phyloP scores from a whole-genome alignment of 2,113 vertebrate species.

The Neogobius melanostomus region DNA sequence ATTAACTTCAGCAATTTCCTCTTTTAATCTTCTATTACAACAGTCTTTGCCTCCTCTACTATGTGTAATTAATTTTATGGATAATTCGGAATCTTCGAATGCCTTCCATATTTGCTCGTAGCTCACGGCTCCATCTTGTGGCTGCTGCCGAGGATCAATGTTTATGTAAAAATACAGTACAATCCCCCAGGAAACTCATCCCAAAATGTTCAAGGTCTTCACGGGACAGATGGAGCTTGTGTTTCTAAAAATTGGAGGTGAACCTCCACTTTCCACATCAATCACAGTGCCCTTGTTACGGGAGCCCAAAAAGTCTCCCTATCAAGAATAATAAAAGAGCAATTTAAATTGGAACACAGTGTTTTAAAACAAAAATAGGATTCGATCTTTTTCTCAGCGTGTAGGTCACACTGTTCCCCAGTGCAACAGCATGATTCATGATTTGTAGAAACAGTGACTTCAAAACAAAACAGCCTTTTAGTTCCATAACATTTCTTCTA shows the following conservation, averaged over 20 bases:
- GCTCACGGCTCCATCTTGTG: not conserved
- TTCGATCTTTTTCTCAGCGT: slow-evolving; percentile 7
- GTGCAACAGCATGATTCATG: slow-evolving; percentile 38
- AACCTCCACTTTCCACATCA: slow-evolving; percentile 47
- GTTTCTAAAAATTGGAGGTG: slow-evolving; percentile 38
- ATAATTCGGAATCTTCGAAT: too few species aligned
- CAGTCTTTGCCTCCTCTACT: too few species aligned
- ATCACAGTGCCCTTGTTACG: slow-evolving; percentile 53
- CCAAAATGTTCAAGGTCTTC: slow-evolving; percentile 32
- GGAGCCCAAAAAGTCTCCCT: slow-evolving; percentile 28
- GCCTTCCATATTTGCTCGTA: not conserved
- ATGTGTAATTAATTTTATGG: too few species aligned
- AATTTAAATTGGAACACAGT: slow-evolving; percentile 21
- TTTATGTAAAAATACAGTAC: not conserved
- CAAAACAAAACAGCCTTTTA: slow-evolving; percentile 3
- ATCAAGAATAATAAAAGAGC: slow-evolving; percentile 4
- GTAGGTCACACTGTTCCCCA: slow-evolving; percentile 39
- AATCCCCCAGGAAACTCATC: slow-evolving; percentile 14
- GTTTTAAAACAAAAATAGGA: slow-evolving; percentile 30
- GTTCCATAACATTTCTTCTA: not conserved
- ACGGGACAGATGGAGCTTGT: slow-evolving; percentile 28
- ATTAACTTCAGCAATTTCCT: too few species aligned
- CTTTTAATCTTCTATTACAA: too few species aligned
- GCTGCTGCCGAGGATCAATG: not conserved
- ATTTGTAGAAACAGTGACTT: slow-evolving; percentile 20